These are phyloP conservation scores for Etheostoma perlongum DNA, from an alignment of 2,797 vertebrate genomes.

Conservation along the genomic window DNA sequence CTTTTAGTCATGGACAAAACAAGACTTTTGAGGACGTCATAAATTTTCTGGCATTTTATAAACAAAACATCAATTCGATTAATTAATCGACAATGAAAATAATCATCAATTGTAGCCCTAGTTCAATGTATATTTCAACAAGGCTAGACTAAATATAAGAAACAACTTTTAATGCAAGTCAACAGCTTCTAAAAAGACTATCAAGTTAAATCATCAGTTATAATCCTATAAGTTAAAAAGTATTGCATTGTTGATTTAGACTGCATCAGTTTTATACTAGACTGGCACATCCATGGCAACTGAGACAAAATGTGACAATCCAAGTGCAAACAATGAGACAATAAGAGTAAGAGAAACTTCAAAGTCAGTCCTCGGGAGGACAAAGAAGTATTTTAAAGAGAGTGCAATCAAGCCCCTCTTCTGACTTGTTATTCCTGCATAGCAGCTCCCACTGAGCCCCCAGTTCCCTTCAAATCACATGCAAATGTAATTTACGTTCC, in stretches of 20 bases:
- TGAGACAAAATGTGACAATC: not conserved
- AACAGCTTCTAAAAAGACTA: not conserved
- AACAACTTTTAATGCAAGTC: not conserved
- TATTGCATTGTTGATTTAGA: not conserved
- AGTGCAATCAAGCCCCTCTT: conserved; percentile 53
- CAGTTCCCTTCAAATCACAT: conserved; percentile 58
- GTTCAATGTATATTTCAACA: not conserved
- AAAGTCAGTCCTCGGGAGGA: not conserved
- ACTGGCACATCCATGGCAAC: not conserved
- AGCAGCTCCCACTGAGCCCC: conserved; percentile 36
- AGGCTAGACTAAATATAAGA: not conserved
- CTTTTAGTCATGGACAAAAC: too few species aligned
- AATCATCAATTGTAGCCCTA: too few species aligned
- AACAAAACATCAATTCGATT: too few species aligned
- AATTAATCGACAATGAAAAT: too few species aligned
- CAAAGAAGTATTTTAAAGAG: conserved; percentile 33
- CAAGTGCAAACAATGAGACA: not conserved
- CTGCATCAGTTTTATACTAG: not conserved
- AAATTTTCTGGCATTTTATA: too few species aligned
- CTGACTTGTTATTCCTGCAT: conserved; percentile 38
- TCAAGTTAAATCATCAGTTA: not conserved
- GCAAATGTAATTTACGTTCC: conserved; percentile 73
- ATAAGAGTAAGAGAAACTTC: not conserved
- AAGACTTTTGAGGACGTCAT: too few species aligned
- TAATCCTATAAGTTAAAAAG: not conserved